phyloP scores from a whole-genome alignment of 2,797 vertebrate species.

The Meriones psammophilus region DNA sequence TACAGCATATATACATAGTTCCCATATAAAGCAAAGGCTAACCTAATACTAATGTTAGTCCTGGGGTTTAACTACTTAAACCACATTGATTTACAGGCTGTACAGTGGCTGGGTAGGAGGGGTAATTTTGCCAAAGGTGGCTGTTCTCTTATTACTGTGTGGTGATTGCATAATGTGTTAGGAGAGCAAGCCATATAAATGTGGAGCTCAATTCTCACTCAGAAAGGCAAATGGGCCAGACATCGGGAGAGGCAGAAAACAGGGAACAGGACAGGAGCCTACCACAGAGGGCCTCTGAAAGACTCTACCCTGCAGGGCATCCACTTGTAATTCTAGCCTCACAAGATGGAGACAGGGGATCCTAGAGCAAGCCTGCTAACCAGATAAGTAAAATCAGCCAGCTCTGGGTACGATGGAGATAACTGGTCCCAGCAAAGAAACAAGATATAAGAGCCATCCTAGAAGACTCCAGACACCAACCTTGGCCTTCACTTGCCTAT shows the following conservation, averaged over 20 bases:
- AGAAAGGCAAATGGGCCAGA: no score
- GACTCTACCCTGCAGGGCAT: neutral
- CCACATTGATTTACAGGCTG: neutral
- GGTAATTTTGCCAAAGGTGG: neutral
- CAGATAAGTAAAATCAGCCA: neutral
- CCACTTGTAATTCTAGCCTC: neutral
- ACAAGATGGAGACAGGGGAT: neutral
- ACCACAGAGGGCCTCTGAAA: no score
- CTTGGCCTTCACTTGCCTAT: neutral
- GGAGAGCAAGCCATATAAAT: neutral
- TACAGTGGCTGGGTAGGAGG: neutral
- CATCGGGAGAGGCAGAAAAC: no score
- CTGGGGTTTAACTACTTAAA: conserved; percentile 17
- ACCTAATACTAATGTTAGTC: neutral
- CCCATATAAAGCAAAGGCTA: conserved; percentile 22
- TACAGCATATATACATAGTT: neutral
- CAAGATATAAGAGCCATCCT: neutral
- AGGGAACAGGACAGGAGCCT: no score
- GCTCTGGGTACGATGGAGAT: neutral
- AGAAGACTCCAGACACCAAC: neutral
- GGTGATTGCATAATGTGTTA: neutral
- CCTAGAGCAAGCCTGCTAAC: neutral
- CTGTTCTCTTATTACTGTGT: conserved; percentile 19
- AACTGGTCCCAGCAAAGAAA: neutral
- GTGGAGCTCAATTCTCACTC: neutral